Evolutionary conservation across 1,140 invertebrate species (phyloP).

Genomic region (Leptinotarsa undecemlineata): DNA sequence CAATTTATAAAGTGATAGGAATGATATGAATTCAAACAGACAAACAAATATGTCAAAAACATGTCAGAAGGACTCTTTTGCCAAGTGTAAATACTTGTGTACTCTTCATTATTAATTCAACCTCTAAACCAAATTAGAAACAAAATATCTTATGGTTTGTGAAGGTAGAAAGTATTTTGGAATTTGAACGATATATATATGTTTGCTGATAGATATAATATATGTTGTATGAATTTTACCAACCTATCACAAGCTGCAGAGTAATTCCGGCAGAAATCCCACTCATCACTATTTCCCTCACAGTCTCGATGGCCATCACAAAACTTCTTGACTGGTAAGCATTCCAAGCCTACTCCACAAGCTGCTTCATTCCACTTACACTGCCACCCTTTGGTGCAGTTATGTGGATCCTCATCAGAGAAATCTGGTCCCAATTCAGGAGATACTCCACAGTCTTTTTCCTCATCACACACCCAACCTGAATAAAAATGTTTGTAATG

Average conservation of each 20-base stretch:
- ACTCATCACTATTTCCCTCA: conserved; percentile 61
- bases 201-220: background rate
- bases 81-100: too few relatives aligned
- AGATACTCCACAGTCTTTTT: conserved; percentile 71
- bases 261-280: conserved; percentile 60
- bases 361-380: conserved; percentile 65
- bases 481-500: background rate
- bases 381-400: conserved; percentile 46
- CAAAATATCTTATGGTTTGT: too few relatives aligned
- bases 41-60: too few relatives aligned
- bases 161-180: too few relatives aligned
- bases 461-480: conserved; percentile 79
- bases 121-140: too few relatives aligned
- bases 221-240: background rate
- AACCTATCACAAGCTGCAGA: conserved; percentile 57
- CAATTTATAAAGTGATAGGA: too few relatives aligned
- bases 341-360: conserved; percentile 61
- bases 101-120: too few relatives aligned
- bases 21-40: too few relatives aligned
- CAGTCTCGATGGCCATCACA: conserved; percentile 62
- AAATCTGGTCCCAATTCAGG: conserved; percentile 59
- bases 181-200: too few relatives aligned
- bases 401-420: conserved; percentile 52
- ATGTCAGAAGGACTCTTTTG: too few relatives aligned
- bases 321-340: conserved; percentile 57